Percentiles rank a stretch among this genome's conserved stretches.
These are phyloP conservation scores for Lithosia quadra DNA, from an alignment of 2,888 invertebrate species.

Conservation along the genomic window DNA sequence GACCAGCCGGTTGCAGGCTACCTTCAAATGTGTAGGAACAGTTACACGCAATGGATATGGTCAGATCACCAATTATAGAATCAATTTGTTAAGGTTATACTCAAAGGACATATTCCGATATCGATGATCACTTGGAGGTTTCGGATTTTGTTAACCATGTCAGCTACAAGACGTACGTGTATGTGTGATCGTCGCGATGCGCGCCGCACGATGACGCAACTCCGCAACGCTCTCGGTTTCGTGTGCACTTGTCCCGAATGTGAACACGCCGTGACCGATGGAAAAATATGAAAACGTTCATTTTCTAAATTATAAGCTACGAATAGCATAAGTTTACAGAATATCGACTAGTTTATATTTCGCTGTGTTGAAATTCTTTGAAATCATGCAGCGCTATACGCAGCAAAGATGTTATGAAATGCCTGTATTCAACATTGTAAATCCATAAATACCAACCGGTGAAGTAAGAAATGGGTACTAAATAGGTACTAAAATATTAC, in stretches of 20 bases:
- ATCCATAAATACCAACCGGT: constrained; percentile 23
- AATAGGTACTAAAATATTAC: constrained; percentile 19
- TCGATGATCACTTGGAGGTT: background rate
- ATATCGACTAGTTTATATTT: constrained; percentile 25
- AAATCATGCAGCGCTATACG: constrained; percentile 17
- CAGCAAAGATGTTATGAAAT: constrained; percentile 26
- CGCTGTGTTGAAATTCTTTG: constrained; percentile 27
- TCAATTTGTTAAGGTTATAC: background rate
- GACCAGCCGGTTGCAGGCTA: background rate
- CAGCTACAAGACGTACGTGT: background rate
- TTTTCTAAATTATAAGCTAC: constrained; percentile 69
- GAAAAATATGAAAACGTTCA: constrained; percentile 80
- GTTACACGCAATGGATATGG: background rate
- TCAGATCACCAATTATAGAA: background rate
- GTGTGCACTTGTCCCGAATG: constrained; percentile 85
- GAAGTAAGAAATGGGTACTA: constrained; percentile 21
- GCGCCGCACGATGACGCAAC: constrained; percentile 62
- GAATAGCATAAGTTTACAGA: constrained; percentile 55
- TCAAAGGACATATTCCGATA: background rate
- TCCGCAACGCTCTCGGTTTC: constrained; percentile 80
- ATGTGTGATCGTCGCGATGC: constrained; percentile 65
- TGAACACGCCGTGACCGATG: constrained; percentile 79
- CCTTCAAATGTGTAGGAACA: background rate
- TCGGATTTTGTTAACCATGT: background rate
- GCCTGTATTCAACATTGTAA: constrained; percentile 26